These are phyloP conservation scores for Varanus komodoensis DNA, from an alignment of 2,113 vertebrate species.

Conservation along the genomic window DNA sequence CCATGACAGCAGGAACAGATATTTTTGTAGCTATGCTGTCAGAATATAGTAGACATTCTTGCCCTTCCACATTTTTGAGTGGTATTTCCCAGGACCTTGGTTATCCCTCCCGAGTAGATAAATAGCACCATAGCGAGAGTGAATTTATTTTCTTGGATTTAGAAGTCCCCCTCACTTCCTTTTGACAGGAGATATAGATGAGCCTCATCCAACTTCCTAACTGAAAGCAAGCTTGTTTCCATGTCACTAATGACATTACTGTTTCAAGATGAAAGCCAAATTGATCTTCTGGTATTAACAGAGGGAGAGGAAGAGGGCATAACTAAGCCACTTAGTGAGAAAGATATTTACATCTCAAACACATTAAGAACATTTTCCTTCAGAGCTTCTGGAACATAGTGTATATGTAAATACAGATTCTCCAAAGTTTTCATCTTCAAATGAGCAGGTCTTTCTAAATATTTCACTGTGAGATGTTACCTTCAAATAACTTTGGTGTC, in stretches of 20 bases:
- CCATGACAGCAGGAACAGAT: neutral
- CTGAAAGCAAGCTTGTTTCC: slow-evolving; percentile 73
- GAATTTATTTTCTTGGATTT: slow-evolving; percentile 79
- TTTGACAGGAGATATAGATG: slow-evolving; percentile 77
- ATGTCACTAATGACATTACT: slow-evolving; percentile 74
- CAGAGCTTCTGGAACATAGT: slow-evolving; percentile 57
- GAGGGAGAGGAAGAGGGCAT: slow-evolving; percentile 43
- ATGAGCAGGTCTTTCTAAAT: slow-evolving; percentile 50
- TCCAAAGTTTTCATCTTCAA: slow-evolving; percentile 56
- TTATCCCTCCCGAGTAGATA: slow-evolving; percentile 71
- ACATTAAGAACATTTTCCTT: slow-evolving; percentile 74
- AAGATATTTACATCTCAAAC: slow-evolving; percentile 71
- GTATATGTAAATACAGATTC: slow-evolving; percentile 64
- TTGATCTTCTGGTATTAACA: slow-evolving; percentile 69
- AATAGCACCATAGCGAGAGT: slow-evolving; percentile 77
- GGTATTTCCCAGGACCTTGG: slow-evolving; percentile 43
- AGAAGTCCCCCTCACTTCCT: slow-evolving; percentile 71
- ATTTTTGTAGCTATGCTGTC: slow-evolving; percentile 17
- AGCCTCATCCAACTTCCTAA: slow-evolving; percentile 74
- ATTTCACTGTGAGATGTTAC: slow-evolving; percentile 29
- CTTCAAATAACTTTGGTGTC: slow-evolving; percentile 33
- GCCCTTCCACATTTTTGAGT: slow-evolving; percentile 57
- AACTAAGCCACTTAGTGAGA: slow-evolving; percentile 64
- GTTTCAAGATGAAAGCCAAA: slow-evolving; percentile 71
- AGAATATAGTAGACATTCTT: neutral